Percentiles rank a stretch among this genome's conserved stretches.
These are phyloP conservation scores for Gymnodraco acuticeps DNA, from an alignment of 2,797 vertebrate genomes.

Conservation along the genomic window DNA sequence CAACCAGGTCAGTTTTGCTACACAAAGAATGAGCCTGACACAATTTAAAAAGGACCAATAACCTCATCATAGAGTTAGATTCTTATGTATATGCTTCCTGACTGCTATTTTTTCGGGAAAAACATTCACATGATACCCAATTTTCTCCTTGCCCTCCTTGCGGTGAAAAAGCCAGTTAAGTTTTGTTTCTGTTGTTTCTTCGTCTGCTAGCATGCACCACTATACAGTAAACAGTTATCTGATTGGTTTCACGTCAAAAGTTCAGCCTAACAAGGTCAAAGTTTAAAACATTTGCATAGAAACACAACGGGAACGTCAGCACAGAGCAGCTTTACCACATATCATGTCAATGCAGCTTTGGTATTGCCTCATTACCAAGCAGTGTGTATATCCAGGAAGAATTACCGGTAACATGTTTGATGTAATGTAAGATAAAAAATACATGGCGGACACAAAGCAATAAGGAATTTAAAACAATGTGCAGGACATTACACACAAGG, in stretches of 20 bases:
- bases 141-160: too few species aligned
- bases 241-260: too few species aligned
- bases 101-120: background rate
- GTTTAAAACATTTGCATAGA: too few species aligned
- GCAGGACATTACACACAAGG: background rate
- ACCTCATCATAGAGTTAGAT: too few species aligned
- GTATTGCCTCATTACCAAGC: background rate
- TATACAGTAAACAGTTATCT: too few species aligned
- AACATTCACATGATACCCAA: background rate
- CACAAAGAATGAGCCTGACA: background rate
- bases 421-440: slow-evolving; percentile 8
- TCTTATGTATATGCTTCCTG: background rate
- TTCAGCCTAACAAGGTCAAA: too few species aligned
- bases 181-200: too few species aligned
- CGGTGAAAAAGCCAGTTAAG: too few species aligned
- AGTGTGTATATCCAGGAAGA: background rate
- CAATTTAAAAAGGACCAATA: background rate
- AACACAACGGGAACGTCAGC: too few species aligned
- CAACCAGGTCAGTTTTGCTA: background rate
- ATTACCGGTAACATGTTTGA: background rate
- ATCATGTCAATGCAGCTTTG: background rate
- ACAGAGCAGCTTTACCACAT: too few species aligned
- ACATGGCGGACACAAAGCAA: background rate
- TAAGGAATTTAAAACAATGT: background rate
- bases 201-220: too few species aligned